Percentiles rank a stretch among this genome's conserved stretches.
These are phyloP conservation scores for Noctua comes DNA, from an alignment of 2,888 invertebrate genomes.

Conservation along the genomic window DNA sequence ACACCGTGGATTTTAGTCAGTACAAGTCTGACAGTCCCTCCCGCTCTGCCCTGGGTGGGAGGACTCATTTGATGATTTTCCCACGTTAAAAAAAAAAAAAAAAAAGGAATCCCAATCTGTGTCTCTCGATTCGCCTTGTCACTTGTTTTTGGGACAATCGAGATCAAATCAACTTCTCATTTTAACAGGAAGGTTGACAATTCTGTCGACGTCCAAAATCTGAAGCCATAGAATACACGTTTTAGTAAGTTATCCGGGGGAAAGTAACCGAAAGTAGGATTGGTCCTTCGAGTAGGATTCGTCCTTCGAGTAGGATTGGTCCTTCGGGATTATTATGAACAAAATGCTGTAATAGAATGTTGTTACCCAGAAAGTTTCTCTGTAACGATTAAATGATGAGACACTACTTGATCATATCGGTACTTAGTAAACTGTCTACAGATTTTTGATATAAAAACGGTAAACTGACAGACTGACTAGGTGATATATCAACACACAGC, in stretches of 20 bases:
- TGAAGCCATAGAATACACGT: background rate
- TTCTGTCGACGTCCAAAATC: background rate
- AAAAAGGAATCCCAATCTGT: background rate
- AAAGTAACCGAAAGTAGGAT: background rate
- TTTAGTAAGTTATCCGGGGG: background rate
- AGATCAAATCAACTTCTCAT: background rate
- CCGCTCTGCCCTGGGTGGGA: no score
- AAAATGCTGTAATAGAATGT: background rate
- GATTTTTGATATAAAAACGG: no score
- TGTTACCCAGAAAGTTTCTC: background rate
- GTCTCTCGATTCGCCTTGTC: background rate
- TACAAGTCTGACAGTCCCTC: no score
- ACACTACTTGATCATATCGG: background rate
- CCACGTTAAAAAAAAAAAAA: no score
- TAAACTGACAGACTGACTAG: no score
- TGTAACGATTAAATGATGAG: background rate
- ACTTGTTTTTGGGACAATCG: background rate
- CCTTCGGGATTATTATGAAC: background rate
- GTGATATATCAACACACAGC: no score
- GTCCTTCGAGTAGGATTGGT: background rate
- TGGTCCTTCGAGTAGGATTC: constrained; percentile 24
- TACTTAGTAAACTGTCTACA: background rate
- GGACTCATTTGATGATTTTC: no score
- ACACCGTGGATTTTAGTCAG: no score
- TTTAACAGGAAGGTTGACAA: background rate